phyloP scores from a whole-genome alignment of 2,888 invertebrate species.

The Caenorhabditis sp. region DNA sequence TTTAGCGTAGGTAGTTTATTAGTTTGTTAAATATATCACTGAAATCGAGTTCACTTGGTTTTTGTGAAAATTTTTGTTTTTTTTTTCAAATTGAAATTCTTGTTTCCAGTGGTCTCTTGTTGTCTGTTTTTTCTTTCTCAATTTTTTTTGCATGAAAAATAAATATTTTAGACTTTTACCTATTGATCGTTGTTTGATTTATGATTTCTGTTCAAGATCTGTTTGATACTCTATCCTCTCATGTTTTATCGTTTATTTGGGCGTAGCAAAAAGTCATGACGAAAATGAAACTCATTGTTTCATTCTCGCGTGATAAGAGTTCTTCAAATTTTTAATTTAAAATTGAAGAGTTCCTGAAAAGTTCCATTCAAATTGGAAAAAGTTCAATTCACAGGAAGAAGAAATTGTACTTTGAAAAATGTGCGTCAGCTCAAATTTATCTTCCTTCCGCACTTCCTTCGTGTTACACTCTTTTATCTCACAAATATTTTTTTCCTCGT shows the following conservation, averaged over 20 bases:
- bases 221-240: constrained; percentile 29
- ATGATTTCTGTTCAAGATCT: constrained; percentile 33
- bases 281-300: background rate
- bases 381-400: background rate
- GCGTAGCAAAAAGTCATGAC: background rate
- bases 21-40: background rate
- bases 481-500: background rate
- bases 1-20: background rate
- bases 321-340: constrained; percentile 7
- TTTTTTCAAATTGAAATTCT: constrained; percentile 25
- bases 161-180: constrained; percentile 12
- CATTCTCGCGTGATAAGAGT: background rate
- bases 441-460: constrained; percentile 1
- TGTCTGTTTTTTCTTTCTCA: constrained; percentile 9
- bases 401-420: constrained; percentile 16
- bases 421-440: constrained; percentile 8
- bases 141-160: constrained; percentile 10
- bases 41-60: background rate
- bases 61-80: background rate
- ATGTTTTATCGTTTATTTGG: background rate
- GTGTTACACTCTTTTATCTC: constrained; percentile 9
- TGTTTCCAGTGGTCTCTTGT: constrained; percentile 31
- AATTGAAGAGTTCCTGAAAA: constrained; percentile 3
- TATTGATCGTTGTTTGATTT: constrained; percentile 5
- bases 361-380: no score